Base-by-base conservation (phyloP, 2,113 vertebrate species). In the Tonatia bakeri region DNA sequence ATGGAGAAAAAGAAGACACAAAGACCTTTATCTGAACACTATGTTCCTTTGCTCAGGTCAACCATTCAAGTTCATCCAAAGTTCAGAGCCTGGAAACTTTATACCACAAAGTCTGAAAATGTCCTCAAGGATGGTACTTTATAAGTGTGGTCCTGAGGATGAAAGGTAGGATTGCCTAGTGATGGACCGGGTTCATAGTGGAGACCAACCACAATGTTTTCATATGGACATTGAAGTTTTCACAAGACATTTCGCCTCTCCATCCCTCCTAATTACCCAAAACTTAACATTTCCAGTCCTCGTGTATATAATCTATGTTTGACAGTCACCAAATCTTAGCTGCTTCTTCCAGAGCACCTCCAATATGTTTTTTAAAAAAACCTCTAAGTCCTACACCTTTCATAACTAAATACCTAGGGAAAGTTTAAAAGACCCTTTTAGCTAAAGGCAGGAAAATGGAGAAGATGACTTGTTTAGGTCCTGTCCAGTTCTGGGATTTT, bases 131-230 rank as follows among this genome's bases (percentile, higher is more conserved):
- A 97, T 65, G 56, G 38, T 45, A 76, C 65, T 90, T 87, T 77
- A 38, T 91, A 94, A 95, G 14, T 43, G 92, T 82, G 40, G 45
- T 76, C 72, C 72, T 52, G 69, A 90, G 82, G 95, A 88, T 61
- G 94, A 96, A 97, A 97, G 72, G n/a, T 64, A 94, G 73, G 43
- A 69, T 92, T 96, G 61, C 92, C 92, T 80, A 96, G 85, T 20
- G 38, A 91, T 93, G 50, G 28, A 56, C 47, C 77, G 72, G 20
- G 33, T 94, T 84, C 84, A 33, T 33, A 43, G 20, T 67, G 38
- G 87, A 94, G 38, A 61, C 54, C 84, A 40, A 56, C 33, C 80
- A 96, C 3, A 6, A 52, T 76, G 50, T 92, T 88, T 97, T 95
- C 95, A 95, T 91, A 82, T 73, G 83, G n/a, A 43, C 84, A 84